Base-by-base conservation (phyloP, 2,797 vertebrate species). In the Arnoldichthys spilopterus region DNA sequence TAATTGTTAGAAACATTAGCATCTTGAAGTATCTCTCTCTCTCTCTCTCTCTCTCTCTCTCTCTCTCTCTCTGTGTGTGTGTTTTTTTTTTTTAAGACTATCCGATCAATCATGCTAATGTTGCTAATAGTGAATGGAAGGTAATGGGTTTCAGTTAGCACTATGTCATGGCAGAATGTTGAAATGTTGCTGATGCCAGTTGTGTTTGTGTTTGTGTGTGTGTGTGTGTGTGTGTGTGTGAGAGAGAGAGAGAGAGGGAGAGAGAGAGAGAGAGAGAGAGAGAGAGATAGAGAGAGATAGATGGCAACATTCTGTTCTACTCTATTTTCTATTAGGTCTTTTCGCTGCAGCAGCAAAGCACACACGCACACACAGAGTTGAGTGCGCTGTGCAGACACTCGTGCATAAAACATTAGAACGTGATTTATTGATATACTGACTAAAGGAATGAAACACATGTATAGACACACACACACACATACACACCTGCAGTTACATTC, bases 341-440 rank as follows among this genome's bases (percentile, higher is more conserved):
- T 86, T 83, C 83, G 84, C 82, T 91, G 92, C 90, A 87, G 72
- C 69, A 67, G 70, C 71, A 85, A 74, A 80, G 72, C 77, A 78
- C 69, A 82, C 77, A 58, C 77, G 68, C 47, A 15, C 78, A 72
- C 53, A 32, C 34, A 72, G 74, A 72, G 64, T 69, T 49, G 22
- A 16, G 69, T 62, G 47, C 4, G 8, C 3, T 37, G 20, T 45
- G 22, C 64, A 82, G 75, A 86, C 71, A 59, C 45, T 78, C 18
- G n/a, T 73, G 69, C 88, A 90, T 93, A 90, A 92, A 92, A 89
- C 90, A 92, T 90, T 76, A 77, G 84, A 53, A 2, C 77, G 86
- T 94, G 86, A 91, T 92, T 93, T 93, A 94, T 94, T 94, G 90
- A 93, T 93, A 90, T 90, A 91, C 82, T 73, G 89, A 89, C 82